Evolutionary conservation across 2,797 vertebrate genomes (phyloP).

Genomic region (Molothrus ater): DNA sequence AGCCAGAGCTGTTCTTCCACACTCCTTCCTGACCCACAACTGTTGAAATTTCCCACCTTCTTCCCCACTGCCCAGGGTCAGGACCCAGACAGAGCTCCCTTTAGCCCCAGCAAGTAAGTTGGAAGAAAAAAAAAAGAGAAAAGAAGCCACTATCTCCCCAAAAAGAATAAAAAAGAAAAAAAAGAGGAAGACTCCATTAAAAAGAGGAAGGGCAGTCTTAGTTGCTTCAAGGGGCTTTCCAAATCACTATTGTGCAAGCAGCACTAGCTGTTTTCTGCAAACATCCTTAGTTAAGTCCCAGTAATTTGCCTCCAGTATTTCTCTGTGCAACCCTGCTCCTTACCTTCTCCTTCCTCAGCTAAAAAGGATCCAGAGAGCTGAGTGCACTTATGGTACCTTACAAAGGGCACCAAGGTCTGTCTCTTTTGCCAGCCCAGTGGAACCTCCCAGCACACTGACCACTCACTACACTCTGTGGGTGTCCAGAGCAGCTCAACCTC

Average conservation of each 20-base stretch:
- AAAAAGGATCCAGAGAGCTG: not conserved
- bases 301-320: not conserved
- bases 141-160: not conserved
- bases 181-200: not conserved
- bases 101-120: not conserved
- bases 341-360: not conserved
- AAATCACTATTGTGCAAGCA: not conserved
- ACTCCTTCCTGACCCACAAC: not conserved
- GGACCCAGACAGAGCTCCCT: not conserved
- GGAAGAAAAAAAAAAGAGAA: not conserved
- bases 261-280: not conserved
- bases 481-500: not conserved
- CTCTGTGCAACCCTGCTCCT: not conserved
- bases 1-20: conserved; percentile 1
- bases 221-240: not conserved
- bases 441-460: not conserved
- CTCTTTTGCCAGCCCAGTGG: not conserved
- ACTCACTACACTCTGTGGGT: not conserved
- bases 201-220: conserved; percentile 23
- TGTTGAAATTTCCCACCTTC: not conserved
- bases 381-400: not conserved
- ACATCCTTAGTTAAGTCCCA: not conserved
- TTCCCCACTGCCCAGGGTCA: not conserved
- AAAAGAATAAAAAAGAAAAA: not conserved
- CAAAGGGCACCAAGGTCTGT: not conserved